phyloP scores from a whole-genome alignment of 2,797 vertebrate genomes.

The Spinibarbus caldwelli region DNA sequence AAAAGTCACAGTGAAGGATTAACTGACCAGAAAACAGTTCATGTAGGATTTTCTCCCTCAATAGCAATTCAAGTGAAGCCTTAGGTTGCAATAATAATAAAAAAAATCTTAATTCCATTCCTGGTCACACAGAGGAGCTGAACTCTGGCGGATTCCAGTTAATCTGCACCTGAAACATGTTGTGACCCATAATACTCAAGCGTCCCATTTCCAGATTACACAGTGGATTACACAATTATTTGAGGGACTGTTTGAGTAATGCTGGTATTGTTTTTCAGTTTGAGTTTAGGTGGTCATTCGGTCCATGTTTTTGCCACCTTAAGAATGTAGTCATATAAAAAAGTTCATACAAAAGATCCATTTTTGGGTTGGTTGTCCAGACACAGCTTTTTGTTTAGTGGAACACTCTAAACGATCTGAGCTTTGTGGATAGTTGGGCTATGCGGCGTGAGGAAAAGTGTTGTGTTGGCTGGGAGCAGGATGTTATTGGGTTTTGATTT shows the following conservation, averaged over 20 bases:
- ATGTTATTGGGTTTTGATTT: constrained; percentile 77
- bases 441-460: constrained; percentile 69
- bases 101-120: neutral
- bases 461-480: constrained; percentile 75
- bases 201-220: constrained; percentile 9
- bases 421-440: constrained; percentile 78
- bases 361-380: neutral
- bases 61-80: constrained; percentile 25
- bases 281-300: neutral
- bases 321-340: neutral
- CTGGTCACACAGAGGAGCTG: constrained; percentile 1
- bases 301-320: neutral
- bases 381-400: neutral
- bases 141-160: neutral
- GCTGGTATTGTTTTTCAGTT: constrained; percentile 8
- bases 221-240: neutral
- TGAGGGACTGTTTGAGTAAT: neutral
- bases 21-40: constrained; percentile 18
- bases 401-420: constrained; percentile 83
- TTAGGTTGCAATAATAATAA: constrained; percentile 2
- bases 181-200: constrained; percentile 16
- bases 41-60: constrained; percentile 23
- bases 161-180: neutral
- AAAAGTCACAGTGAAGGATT: constrained; percentile 38
- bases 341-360: neutral